Evolutionary conservation across 2,888 invertebrate species (phyloP), one percentile per base, ranked within the genome.

Genomic region (Temnothorax rugatulus): DNA sequence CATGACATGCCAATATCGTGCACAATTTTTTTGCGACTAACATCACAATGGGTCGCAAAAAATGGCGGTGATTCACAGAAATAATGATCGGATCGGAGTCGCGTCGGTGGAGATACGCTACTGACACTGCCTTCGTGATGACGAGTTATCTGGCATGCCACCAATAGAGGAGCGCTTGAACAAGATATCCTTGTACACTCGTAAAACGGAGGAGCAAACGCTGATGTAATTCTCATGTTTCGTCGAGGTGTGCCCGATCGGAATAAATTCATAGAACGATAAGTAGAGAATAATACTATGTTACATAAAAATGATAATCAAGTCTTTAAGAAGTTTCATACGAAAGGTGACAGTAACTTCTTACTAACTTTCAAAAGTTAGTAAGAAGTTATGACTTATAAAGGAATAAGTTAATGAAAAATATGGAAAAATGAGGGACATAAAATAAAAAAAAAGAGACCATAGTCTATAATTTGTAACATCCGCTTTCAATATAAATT

Each of bases 101-200:
- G 52, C 52, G 34, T 77, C 15, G 68, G 21, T 21, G 59, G 15
- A 68, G 68, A 68, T 77, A 77, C 77, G 77, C 29, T 77, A 77
- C 77, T 77, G 77, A 77, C n/a, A 29, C 21, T 50, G 29, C 29
- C 29, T 29, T 29, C 29, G 15, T 38, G 77, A 76, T 76, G 76
- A 77, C 77, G 77, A 68, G 66, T 66, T 77, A 66, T 77, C 76
- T 77, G 76, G 52, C 66, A 9, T 54, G 52, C 76, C 41, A 77
- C 76, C 76, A 77, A 77, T 77, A 66, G 71, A 71, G 76, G 66
- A 66, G 29, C 66, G 66, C 66, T 66, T 66, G 52, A 64, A 77
- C 76, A 64, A 77, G 77, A 68, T 77, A 77, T 77, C 77, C 77
- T 77, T 77, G 77, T 77, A 54, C 25, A 68, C 57, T 68, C 21